Evolutionary conservation across 35 echinoderm and acorn worm genomes (phyloP), one percentile per base, ranked within the genome.

Genomic region (Patiria miniata): DNA sequence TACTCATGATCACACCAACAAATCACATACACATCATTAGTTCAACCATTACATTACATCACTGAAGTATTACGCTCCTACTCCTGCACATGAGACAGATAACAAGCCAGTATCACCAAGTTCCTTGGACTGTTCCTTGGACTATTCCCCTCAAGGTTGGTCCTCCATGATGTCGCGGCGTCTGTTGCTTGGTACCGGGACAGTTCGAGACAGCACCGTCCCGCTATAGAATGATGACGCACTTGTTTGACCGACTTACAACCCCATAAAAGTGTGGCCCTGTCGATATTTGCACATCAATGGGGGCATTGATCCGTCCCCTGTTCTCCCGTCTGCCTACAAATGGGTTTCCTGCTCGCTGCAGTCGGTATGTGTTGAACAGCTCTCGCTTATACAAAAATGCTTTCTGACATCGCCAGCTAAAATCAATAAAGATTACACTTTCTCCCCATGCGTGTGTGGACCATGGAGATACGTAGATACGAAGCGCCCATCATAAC

Each of bases 1-100:
- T 80, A 80, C 37, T 80, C 78, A 80, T 80, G 78, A 80, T 80
- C 78, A 38, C 14, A 47, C 17, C 2, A 23, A 9, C 29, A 80
- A 1, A 37, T 39, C 78, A 8, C 33, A 80, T 30, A 39, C 29
- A 50, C 78, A 17, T 47, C 8, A 7, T 80, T 23, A 80, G 2
- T 15, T 50, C 15, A 80, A 80, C 29, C 29, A 10, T 18, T 5
- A 39, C 32, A 50, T 39, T 14, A 50, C 14, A 39, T 15, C 18
- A 80, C 9, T 19, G 29, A 80, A 15, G 14, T 39, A 39, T 37
- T 15, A 37, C 5, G 37, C 14, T 37, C 29, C 39, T 37, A 15
- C 37, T 15, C 18, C 29, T 9, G 15, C 28, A 9, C 78, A 80
- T 80, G 28, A 23, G 29, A 80, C 33, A 10, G 19, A 37, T 73